Conservation (phyloP, 2,113 vertebrate genomes). For the Bambusicola thoracicus region DNA sequence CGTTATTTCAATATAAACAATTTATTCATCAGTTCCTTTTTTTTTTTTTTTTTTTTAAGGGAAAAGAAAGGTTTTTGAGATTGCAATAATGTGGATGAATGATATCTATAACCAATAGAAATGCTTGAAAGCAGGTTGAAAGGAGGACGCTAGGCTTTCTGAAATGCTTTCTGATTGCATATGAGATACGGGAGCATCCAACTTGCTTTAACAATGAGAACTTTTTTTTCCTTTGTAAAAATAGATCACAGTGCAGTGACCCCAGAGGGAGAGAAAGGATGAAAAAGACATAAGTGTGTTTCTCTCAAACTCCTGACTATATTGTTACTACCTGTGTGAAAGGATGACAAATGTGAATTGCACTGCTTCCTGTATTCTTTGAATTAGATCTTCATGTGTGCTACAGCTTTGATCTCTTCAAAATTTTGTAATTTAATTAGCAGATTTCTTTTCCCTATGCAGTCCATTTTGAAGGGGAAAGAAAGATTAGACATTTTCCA, state of each 20-base stretch:
- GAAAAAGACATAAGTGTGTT: not conserved
- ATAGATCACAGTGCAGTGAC: slow-evolving; percentile 49
- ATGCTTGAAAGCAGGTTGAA: slow-evolving; percentile 39
- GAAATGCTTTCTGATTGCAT: slow-evolving; percentile 49
- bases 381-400: slow-evolving; percentile 36
- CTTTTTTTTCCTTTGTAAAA: slow-evolving; percentile 52
- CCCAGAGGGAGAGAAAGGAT: slow-evolving; percentile 39
- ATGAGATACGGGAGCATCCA: slow-evolving; percentile 40
- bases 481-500: not conserved
- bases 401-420: slow-evolving; percentile 31
- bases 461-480: not conserved
- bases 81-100: not conserved
- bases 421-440: slow-evolving; percentile 37
- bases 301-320: slow-evolving; percentile 23
- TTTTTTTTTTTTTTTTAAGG: not conserved
- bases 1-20: not conserved
- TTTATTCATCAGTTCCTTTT: not conserved
- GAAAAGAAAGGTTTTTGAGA: not conserved
- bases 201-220: slow-evolving; percentile 68
- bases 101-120: slow-evolving; percentile 4
- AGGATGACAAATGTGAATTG: slow-evolving; percentile 40
- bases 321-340: slow-evolving; percentile 45
- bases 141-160: slow-evolving; percentile 37
- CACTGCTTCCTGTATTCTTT: slow-evolving; percentile 31
- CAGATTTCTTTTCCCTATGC: slow-evolving; percentile 11